These are phyloP conservation scores for Lasius platythorax DNA, from an alignment of 2,888 invertebrate genomes.

Conservation along the genomic window DNA sequence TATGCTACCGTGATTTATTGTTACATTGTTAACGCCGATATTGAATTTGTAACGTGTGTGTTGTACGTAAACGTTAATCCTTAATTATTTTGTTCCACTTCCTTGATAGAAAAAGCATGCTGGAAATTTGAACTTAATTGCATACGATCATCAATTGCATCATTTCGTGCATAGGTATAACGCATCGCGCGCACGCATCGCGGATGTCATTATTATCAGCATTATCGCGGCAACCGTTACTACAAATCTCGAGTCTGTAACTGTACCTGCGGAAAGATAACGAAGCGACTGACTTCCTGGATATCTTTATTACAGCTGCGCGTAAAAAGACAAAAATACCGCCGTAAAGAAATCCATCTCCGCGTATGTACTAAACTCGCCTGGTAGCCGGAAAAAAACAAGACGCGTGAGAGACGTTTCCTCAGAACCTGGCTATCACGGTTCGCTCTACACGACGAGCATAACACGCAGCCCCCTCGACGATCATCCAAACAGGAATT, in stretches of 20 bases:
- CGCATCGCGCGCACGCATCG: conserved; percentile 13
- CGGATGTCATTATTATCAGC: conserved; percentile 43
- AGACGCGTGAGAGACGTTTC: conserved; percentile 48
- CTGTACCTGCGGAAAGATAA: conserved; percentile 51
- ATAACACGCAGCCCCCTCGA: conserved; percentile 2
- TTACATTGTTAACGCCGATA: conserved; percentile 46
- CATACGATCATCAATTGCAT: neutral
- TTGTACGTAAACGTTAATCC: conserved; percentile 17
- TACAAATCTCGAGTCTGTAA: conserved; percentile 32
- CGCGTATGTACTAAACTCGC: conserved; percentile 14
- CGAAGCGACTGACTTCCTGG: conserved; percentile 46
- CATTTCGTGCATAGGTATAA: neutral
- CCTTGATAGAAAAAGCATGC: neutral
- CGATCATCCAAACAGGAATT: conserved; percentile 15
- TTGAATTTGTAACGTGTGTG: conserved; percentile 53
- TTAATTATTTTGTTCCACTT: conserved; percentile 1
- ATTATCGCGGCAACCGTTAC: conserved; percentile 49
- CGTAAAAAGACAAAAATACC: conserved; percentile 37
- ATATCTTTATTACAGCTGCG: conserved; percentile 48
- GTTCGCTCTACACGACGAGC: conserved; percentile 25
- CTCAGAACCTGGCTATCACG: conserved; percentile 38
- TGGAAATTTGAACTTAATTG: neutral
- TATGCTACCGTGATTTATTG: conserved; percentile 60
- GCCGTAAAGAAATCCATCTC: conserved; percentile 47
- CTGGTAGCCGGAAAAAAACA: conserved; percentile 15